These are phyloP conservation scores for Malurus melanocephalus DNA, from an alignment of 2,113 vertebrate species.

Conservation along the genomic window DNA sequence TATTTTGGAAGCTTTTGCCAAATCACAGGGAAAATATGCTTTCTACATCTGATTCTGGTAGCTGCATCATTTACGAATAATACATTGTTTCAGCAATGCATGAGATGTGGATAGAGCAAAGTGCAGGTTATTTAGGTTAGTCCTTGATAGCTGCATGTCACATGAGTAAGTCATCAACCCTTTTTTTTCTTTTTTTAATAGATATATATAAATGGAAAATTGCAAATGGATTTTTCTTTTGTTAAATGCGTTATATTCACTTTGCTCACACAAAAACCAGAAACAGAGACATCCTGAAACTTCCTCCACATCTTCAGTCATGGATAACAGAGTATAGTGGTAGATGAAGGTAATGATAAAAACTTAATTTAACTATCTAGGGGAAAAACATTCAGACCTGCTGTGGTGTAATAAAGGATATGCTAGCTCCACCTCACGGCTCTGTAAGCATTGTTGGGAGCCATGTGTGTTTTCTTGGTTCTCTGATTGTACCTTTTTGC, in stretches of 20 bases:
- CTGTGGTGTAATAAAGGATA: not conserved
- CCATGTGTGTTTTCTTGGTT: not conserved
- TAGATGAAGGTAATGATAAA: not conserved
- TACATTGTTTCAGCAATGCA: not conserved
- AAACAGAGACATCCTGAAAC: not conserved
- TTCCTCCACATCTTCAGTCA: not conserved
- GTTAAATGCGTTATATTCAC: not conserved
- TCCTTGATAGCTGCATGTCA: not conserved
- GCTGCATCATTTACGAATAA: not conserved
- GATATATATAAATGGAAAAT: not conserved
- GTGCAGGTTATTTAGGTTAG: not conserved
- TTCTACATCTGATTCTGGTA: not conserved
- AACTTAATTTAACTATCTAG: not conserved
- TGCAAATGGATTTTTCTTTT: not conserved
- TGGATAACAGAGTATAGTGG: not conserved
- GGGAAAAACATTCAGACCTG: not conserved
- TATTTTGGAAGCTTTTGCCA: not conserved
- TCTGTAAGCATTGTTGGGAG: not conserved
- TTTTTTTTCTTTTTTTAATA: not conserved
- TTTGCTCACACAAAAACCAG: not conserved
- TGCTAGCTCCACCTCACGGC: accelerated
- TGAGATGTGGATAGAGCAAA: not conserved
- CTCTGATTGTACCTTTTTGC: not conserved
- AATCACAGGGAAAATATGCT: not conserved
- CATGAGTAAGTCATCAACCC: not conserved